Conservation (phyloP, 2,113 vertebrate genomes). For the Caracal caracal region DNA sequence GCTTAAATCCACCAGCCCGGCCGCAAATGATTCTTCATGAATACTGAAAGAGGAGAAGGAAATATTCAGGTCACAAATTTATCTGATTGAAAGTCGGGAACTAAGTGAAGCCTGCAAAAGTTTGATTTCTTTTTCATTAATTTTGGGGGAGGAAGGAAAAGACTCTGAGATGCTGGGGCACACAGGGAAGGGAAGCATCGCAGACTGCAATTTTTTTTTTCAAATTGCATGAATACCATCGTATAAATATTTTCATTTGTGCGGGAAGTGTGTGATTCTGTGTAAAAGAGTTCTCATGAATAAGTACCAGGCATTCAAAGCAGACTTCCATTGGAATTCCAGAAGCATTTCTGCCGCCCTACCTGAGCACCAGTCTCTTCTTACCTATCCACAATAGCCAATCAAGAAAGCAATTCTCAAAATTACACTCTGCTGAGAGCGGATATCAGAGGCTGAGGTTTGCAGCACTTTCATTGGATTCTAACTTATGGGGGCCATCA, state of each 20-base stretch:
- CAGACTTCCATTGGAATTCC: slow-evolving; percentile 73
- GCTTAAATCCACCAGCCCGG: slow-evolving; percentile 57
- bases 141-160: slow-evolving; percentile 56
- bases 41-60: slow-evolving; percentile 72
- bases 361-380: slow-evolving; percentile 61
- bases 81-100: slow-evolving; percentile 70
- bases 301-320: slow-evolving; percentile 64
- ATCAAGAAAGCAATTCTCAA: slow-evolving; percentile 78
- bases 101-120: slow-evolving; percentile 68
- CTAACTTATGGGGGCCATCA: slow-evolving; percentile 38
- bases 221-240: slow-evolving; percentile 60
- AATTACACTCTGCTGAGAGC: slow-evolving; percentile 67
- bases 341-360: slow-evolving; percentile 47
- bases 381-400: slow-evolving; percentile 69
- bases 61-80: slow-evolving; percentile 68
- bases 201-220: slow-evolving; percentile 15
- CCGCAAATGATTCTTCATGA: slow-evolving; percentile 64
- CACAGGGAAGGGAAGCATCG: slow-evolving; percentile 35
- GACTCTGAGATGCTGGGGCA: slow-evolving; percentile 31
- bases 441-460: slow-evolving; percentile 67
- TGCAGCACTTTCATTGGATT: slow-evolving; percentile 71
- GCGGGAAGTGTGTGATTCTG: slow-evolving; percentile 41
- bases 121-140: slow-evolving; percentile 75
- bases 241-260: slow-evolving; percentile 74
- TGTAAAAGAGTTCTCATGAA: slow-evolving; percentile 52